Conservation (phyloP, 1,140 invertebrate genomes). For the Calephelis virginiensis region DNA sequence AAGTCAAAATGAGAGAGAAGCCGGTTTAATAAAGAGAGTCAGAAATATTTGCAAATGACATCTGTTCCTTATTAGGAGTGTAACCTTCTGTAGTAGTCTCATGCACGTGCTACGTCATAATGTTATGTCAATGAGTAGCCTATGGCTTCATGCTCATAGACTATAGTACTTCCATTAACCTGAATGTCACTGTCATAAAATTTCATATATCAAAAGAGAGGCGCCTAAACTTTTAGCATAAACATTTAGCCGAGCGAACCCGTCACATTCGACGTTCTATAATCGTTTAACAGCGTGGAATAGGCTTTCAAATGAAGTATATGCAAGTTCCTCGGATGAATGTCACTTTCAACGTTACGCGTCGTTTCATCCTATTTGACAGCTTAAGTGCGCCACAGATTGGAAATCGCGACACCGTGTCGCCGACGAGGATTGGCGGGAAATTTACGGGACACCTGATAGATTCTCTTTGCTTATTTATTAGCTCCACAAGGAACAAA, state of each 20-base stretch:
- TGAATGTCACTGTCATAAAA: neutral
- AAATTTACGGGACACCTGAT: conserved; percentile 38
- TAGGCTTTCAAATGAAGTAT: conserved; percentile 22
- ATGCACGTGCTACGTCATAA: too few relatives aligned
- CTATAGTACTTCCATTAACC: too few relatives aligned
- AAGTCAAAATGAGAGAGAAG: too few relatives aligned
- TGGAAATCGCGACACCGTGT: conserved; percentile 34
- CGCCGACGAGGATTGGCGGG: conserved; percentile 28
- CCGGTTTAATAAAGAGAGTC: too few relatives aligned
- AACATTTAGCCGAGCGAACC: neutral
- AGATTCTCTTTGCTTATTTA: conserved; percentile 29
- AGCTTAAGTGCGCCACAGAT: conserved; percentile 51
- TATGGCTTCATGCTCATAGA: too few relatives aligned
- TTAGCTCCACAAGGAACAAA: neutral
- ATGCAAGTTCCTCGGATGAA: conserved; percentile 18
- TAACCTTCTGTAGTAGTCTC: too few relatives aligned
- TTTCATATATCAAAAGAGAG: neutral
- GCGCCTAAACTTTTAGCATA: conserved; percentile 6
- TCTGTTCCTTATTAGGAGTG: too few relatives aligned
- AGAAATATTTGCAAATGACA: too few relatives aligned
- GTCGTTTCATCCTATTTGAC: conserved; percentile 52
- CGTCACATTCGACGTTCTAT: conserved; percentile 8
- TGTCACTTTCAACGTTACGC: conserved; percentile 49
- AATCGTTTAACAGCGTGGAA: conserved; percentile 16
- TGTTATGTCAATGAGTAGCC: too few relatives aligned